phyloP scores from a whole-genome alignment of 2,888 invertebrate species.

The Platycheirus albimanus region DNA sequence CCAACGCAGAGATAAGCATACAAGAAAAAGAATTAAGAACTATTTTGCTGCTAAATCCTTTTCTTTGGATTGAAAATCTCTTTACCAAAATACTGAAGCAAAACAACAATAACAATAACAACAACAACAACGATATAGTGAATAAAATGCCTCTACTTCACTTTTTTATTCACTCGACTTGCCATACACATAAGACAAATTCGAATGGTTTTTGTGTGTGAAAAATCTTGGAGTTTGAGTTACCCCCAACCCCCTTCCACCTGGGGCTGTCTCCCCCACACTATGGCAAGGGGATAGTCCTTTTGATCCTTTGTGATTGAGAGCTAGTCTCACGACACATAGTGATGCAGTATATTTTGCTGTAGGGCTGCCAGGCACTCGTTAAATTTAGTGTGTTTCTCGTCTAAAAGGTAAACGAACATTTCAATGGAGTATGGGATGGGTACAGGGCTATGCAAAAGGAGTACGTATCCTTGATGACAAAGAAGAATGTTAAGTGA shows the following conservation, averaged over 20 bases:
- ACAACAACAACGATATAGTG: slow-evolving; percentile 14
- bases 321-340: slow-evolving; percentile 45
- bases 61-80: slow-evolving; percentile 6
- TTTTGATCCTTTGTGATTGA: slow-evolving; percentile 67
- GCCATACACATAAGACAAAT: slow-evolving; percentile 59
- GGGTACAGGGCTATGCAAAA: slow-evolving; percentile 41
- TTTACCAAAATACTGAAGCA: slow-evolving; percentile 15
- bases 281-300: slow-evolving; percentile 19
- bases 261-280: slow-evolving; percentile 7
- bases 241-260: no score
- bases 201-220: slow-evolving; percentile 69
- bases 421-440: slow-evolving; percentile 61
- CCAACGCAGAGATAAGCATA: slow-evolving; percentile 26
- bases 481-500: slow-evolving; percentile 38
- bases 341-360: slow-evolving; percentile 41
- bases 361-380: slow-evolving; percentile 60
- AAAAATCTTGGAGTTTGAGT: slow-evolving; percentile 50
- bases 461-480: slow-evolving; percentile 49
- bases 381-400: slow-evolving; percentile 64
- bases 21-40: slow-evolving; percentile 43
- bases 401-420: slow-evolving; percentile 65
- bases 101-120: no score
- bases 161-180: slow-evolving; percentile 41
- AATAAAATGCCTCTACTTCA: slow-evolving; percentile 47
- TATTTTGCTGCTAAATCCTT: slow-evolving; percentile 44